phyloP scores from a whole-genome alignment of 2,888 invertebrate species.

The Monopis laevigella region DNA sequence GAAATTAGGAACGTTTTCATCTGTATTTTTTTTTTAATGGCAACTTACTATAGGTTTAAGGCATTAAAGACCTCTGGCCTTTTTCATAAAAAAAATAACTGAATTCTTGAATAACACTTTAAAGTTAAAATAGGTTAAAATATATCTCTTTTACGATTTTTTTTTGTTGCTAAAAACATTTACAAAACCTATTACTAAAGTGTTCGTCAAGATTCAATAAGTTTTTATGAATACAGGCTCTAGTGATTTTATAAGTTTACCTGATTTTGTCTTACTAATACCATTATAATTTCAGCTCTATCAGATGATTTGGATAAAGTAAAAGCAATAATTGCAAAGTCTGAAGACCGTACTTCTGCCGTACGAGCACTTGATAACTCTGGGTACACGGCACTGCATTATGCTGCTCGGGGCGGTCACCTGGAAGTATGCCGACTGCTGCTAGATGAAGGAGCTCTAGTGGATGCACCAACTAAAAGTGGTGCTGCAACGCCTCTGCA shows the following conservation, averaged over 20 bases:
- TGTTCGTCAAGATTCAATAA: too few relatives aligned
- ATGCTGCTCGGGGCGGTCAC: slow-evolving; percentile 86
- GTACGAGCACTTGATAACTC: slow-evolving; percentile 74
- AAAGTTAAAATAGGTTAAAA: too few relatives aligned
- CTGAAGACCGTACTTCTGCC: slow-evolving; percentile 52
- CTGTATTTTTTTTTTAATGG: too few relatives aligned
- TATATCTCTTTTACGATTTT: too few relatives aligned
- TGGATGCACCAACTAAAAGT: slow-evolving; percentile 78
- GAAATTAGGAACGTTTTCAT: too few relatives aligned
- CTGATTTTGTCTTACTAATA: not conserved
- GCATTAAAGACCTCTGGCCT: too few relatives aligned
- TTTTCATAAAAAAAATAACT: too few relatives aligned
- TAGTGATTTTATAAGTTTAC: not conserved
- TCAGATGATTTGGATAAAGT: slow-evolving; percentile 77
- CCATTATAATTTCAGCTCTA: slow-evolving; percentile 67
- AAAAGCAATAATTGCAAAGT: slow-evolving; percentile 56
- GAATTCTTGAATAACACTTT: too few relatives aligned
- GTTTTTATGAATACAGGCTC: too few relatives aligned
- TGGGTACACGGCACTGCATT: slow-evolving; percentile 90
- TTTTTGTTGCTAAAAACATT: too few relatives aligned
- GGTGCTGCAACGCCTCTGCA: slow-evolving; percentile 84
- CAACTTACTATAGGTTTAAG: too few relatives aligned
- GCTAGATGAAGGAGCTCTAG: slow-evolving; percentile 73
- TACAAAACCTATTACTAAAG: too few relatives aligned
- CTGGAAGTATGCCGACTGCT: slow-evolving; percentile 74